Conservation (phyloP, 2,888 invertebrate genomes). For the Horisme vitalbata region DNA sequence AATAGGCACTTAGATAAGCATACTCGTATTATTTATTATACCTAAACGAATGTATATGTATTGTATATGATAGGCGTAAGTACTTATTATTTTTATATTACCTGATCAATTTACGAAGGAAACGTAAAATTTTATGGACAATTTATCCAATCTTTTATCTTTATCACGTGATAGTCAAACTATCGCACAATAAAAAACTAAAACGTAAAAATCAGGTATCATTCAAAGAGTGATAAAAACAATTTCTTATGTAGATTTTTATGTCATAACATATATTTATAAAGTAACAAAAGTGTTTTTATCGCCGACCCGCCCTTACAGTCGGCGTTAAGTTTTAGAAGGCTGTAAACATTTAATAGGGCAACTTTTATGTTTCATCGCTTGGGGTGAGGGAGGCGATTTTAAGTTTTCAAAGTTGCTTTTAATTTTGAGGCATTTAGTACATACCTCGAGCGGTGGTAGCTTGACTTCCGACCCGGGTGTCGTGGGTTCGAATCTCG, state of each 20-base stretch:
- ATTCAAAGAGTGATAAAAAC: slow-evolving; percentile 35
- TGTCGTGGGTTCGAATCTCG: no score
- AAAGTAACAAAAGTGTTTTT: slow-evolving; percentile 47
- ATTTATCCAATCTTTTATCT: no score
- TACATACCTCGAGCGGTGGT: no score
- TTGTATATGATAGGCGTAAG: no score
- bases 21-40: no score
- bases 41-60: no score
- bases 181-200: slow-evolving; percentile 19
- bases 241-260: slow-evolving; percentile 34
- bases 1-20: no score
- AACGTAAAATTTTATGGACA: no score
- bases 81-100: no score
- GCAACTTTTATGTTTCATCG: slow-evolving; percentile 66
- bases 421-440: slow-evolving; percentile 16
- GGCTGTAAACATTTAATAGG: slow-evolving; percentile 76
- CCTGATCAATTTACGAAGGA: no score
- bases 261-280: slow-evolving; percentile 39
- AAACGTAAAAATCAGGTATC: slow-evolving; percentile 28
- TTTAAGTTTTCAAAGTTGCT: slow-evolving; percentile 35
- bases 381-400: slow-evolving; percentile 37
- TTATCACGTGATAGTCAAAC: slow-evolving; percentile 7
- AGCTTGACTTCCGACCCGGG: no score
- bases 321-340: slow-evolving; percentile 52
- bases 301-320: slow-evolving; percentile 40